A percentile compares a stretch with the other conserved stretches of the same genome.
Evolutionary conservation across 2,888 invertebrate species (phyloP).

Genomic region (Vannuccia rotundouncinata): DNA sequence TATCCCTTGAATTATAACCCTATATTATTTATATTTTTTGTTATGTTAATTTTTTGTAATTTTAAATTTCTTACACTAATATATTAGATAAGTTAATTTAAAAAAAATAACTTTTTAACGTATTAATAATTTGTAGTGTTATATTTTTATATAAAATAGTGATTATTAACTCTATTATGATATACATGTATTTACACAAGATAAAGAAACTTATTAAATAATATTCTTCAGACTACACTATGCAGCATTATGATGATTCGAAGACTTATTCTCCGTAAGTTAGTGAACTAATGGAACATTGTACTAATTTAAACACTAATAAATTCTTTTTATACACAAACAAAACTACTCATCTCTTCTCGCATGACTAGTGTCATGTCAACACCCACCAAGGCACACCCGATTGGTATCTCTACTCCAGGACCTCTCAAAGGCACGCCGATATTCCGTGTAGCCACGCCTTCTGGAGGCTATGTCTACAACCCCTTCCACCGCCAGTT

Average conservation of each 20-base stretch:
- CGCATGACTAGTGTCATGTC: neutral
- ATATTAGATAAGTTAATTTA: neutral
- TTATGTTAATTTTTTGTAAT: neutral
- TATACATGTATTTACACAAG: too few relatives aligned
- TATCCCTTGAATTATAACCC: too few relatives aligned
- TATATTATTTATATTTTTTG: too few relatives aligned
- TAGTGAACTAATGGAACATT: too few relatives aligned
- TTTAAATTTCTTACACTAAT: neutral
- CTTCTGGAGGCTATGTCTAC: neutral
- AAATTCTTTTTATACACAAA: neutral
- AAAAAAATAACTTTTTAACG: neutral
- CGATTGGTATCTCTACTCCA: neutral
- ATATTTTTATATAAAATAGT: neutral
- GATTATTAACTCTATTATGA: too few relatives aligned
- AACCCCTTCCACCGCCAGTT: constrained; percentile 8
- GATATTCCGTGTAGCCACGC: neutral
- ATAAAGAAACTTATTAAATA: too few relatives aligned
- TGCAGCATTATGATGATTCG: neutral
- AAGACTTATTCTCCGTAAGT: neutral
- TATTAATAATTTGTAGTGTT: neutral
- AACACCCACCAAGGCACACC: neutral
- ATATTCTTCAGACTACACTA: neutral
- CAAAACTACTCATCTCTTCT: too few relatives aligned
- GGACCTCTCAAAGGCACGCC: neutral
- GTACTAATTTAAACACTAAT: neutral